Evolutionary conservation across 2,113 vertebrate genomes (phyloP).

Genomic region (Geococcyx californianus): DNA sequence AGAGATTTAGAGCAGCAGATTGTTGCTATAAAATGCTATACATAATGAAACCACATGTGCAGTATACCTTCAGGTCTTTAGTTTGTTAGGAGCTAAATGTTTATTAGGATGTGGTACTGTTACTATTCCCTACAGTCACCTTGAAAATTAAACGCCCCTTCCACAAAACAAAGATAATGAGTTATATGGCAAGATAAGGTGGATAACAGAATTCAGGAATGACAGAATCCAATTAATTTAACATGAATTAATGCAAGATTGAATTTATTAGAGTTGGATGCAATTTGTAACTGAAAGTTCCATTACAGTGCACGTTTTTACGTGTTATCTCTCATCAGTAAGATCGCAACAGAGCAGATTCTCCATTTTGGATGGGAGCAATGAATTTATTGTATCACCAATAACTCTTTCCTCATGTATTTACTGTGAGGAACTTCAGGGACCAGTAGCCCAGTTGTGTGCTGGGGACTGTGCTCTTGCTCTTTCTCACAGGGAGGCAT

Average conservation of each 20-base stretch:
- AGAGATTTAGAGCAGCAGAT: not conserved
- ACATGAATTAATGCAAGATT: slow-evolving; percentile 23
- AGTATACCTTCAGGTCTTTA: not conserved
- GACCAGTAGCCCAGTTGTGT: not conserved
- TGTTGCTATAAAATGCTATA: not conserved
- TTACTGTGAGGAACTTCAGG: not conserved
- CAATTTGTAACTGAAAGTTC: not conserved
- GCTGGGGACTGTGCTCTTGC: not conserved
- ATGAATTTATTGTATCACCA: not conserved
- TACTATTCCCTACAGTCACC: not conserved
- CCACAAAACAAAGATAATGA: not conserved
- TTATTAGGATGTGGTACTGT: not conserved
- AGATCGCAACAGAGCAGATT: not conserved
- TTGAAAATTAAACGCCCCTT: not conserved
- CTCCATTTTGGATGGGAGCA: not conserved
- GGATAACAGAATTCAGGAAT: slow-evolving; percentile 31
- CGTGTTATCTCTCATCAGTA: not conserved
- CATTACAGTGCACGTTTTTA: not conserved
- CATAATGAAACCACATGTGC: slow-evolving; percentile 5
- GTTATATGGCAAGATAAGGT: not conserved
- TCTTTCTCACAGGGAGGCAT: not conserved
- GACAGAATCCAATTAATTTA: slow-evolving; percentile 44
- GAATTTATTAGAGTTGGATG: slow-evolving; percentile 27
- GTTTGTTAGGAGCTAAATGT: slow-evolving; percentile 1
- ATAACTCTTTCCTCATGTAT: not conserved